Evolutionary conservation across 2,888 invertebrate species (phyloP).

Genomic region (Oithona nana): DNA sequence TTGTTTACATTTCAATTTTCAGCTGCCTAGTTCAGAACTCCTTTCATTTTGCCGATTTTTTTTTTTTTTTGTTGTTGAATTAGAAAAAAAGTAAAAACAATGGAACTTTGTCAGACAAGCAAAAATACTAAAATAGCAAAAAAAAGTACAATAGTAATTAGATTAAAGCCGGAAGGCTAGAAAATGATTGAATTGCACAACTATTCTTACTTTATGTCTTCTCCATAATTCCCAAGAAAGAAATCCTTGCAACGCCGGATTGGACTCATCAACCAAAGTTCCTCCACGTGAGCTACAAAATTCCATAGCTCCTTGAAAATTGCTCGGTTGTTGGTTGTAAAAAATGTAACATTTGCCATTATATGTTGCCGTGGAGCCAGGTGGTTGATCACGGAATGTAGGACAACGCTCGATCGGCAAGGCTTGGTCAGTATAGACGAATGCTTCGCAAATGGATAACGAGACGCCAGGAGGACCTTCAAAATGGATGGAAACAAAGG

Average conservation of each 20-base stretch:
- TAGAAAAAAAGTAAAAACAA: no score
- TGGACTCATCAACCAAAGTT: conserved; percentile 71
- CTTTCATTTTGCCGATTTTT: no score
- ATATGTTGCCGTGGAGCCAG: conserved; percentile 77
- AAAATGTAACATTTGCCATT: conserved; percentile 89
- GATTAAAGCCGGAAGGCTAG: no score
- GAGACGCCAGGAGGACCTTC: conserved; percentile 34
- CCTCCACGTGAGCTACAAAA: conserved; percentile 66
- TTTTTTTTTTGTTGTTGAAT: no score
- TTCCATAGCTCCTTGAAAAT: conserved; percentile 44
- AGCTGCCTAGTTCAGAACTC: no score
- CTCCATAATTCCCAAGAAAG: conserved; percentile 87
- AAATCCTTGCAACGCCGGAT: conserved; percentile 79
- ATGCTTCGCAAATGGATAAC: conserved; percentile 74
- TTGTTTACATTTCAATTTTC: no score
- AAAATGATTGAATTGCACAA: no score
- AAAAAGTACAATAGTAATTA: background rate
- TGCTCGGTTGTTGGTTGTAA: conserved; percentile 64
- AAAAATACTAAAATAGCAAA: no score
- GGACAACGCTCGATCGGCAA: conserved; percentile 78
- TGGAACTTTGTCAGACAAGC: no score
- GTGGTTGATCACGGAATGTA: conserved; percentile 75
- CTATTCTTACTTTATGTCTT: conserved; percentile 42
- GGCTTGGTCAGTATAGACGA: conserved; percentile 80
- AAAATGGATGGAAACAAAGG: conserved; percentile 75